Conservation (phyloP, 2,888 invertebrate genomes). For the Tubiluchus corallicola region DNA sequence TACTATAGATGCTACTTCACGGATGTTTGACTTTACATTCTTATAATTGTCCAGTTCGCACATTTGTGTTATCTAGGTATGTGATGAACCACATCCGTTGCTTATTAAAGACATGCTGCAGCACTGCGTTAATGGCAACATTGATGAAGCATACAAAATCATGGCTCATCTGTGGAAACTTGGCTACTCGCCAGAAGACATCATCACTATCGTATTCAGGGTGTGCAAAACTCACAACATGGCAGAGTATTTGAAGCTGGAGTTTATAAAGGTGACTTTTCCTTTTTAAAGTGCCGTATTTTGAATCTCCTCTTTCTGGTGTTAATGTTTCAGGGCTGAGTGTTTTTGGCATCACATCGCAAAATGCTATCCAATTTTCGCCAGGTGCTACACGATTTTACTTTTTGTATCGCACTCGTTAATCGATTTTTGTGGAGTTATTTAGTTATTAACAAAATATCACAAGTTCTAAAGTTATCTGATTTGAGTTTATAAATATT, state of each 20-base stretch:
- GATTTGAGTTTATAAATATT: no score
- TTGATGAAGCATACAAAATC: conserved; percentile 63
- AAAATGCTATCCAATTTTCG: no score
- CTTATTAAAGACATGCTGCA: conserved; percentile 76
- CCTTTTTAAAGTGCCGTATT: neutral
- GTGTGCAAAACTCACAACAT: conserved; percentile 63
- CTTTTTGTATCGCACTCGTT: no score
- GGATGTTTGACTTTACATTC: no score
- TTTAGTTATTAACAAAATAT: no score
- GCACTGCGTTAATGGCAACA: conserved; percentile 55
- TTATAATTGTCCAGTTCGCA: neutral
- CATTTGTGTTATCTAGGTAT: conserved; percentile 41
- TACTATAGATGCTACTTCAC: no score
- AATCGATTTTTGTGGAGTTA: no score
- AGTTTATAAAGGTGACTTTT: conserved; percentile 49
- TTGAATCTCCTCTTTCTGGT: no score
- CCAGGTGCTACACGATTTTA: no score
- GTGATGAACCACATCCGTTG: conserved; percentile 95
- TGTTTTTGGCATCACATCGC: no score
- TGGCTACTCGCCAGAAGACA: conserved; percentile 92
- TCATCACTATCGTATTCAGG: conserved; percentile 80
- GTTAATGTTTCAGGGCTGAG: no score
- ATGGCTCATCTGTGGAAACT: conserved; percentile 73
- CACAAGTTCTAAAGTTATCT: no score
- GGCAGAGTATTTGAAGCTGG: conserved; percentile 58